These are phyloP conservation scores for Calyptommatus sinebrachiatus DNA, from an alignment of 2,113 vertebrate genomes.

Conservation along the genomic window DNA sequence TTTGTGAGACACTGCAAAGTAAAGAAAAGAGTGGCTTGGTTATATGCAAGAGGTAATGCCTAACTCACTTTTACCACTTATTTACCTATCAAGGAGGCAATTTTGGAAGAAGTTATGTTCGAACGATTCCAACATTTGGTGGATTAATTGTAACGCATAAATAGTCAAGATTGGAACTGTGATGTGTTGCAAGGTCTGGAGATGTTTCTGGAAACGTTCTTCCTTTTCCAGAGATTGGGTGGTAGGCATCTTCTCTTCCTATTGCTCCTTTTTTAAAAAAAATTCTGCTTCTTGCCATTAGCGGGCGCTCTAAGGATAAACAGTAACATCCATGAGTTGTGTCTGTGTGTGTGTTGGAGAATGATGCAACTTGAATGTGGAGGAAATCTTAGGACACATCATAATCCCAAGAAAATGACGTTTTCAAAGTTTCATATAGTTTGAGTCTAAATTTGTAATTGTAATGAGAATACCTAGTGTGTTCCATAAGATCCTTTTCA, in stretches of 20 bases:
- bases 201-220: neutral
- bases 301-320: neutral
- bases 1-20: neutral
- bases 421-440: neutral
- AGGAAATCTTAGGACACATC: neutral
- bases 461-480: neutral
- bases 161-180: neutral
- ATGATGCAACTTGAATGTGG: neutral
- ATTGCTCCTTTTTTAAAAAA: too few relatives aligned
- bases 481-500: neutral
- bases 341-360: too few relatives aligned
- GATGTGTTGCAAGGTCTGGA: too few relatives aligned
- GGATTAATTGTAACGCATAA: neutral
- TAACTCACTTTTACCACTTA: neutral
- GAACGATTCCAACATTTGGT: neutral
- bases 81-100: neutral
- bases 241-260: neutral
- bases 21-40: neutral
- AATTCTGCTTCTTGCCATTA: neutral
- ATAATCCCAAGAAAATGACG: neutral
- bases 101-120: neutral
- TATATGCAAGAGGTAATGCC: neutral
- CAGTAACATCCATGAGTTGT: too few relatives aligned
- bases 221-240: neutral
- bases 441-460: neutral